Base-by-base conservation (phyloP, 2,113 vertebrate genomes). In the Porphyrio hochstetteri region DNA sequence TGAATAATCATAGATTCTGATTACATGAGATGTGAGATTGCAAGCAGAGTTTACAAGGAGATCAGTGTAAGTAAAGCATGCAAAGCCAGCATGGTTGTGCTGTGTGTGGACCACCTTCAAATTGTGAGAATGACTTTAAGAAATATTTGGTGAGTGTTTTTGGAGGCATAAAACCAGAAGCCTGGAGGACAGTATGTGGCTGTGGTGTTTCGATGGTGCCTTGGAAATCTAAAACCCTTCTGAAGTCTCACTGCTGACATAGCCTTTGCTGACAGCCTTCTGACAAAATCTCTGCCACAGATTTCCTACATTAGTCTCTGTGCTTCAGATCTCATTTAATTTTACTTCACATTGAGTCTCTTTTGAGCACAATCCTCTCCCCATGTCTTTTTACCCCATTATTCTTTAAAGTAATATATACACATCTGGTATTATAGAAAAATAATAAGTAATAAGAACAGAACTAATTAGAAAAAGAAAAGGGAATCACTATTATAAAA, bases 331-430 rank as follows among this genome's bases (percentile, higher is more conserved):
- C 8, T 77, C 31, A 46, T 77, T 91, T 86, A 56, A 57, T 88
- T 81, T 93, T 31, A 29, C 36, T 81, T 86, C 56, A 83, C 20
- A 31, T 11, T 68, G 48, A 71, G 33, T 59, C 3, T 84, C 7
- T 52, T 86, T 81, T 40, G 17, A 52, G 5, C 29, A 76, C 14
- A 76, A 3, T 52, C 11, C 9, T 75, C 3, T 29, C 15, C 7
- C 8, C 2, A 0, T 10, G 3, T 10, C 7, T 4, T 52, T 35
- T 36, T 14, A 4, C 10, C 11, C 5, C 40, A 13, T 20, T 44
- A 5, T 48, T 81, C 31, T 85, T 78, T 78, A 60, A 82, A 76
- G 14, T 61, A 52, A 15, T 72, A 20, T 40, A 36, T 28, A 79
- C 31, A 53, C 27, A 85, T 16, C 19, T 67, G 13, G 12, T 72